Conservation (phyloP, 1,140 invertebrate genomes). For the Liolophura sinensis region DNA sequence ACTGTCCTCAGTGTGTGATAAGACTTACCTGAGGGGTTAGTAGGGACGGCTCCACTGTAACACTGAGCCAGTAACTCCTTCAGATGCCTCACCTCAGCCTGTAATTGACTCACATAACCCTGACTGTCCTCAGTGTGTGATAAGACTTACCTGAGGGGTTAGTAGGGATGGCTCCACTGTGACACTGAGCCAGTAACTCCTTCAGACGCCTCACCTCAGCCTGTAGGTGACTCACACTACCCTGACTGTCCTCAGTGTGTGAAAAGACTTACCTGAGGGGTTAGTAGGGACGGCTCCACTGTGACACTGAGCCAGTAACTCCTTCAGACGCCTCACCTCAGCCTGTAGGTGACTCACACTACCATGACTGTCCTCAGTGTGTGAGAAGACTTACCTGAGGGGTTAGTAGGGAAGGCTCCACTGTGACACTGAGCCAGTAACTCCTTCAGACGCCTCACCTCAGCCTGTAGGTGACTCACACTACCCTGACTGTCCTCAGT, state of each 20-base stretch:
- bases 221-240: neutral
- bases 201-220: conserved; percentile 25
- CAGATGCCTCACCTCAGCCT: conserved; percentile 44
- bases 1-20: no score
- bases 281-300: no score
- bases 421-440: no score
- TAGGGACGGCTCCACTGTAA: no score
- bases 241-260: no score
- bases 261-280: neutral
- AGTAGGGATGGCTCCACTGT: no score
- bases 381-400: no score
- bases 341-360: conserved; percentile 42
- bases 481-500: no score
- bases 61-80: conserved; percentile 31
- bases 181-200: conserved; percentile 15
- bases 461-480: neutral
- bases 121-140: conserved; percentile 51
- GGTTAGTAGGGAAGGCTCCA: no score
- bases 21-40: no score
- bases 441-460: neutral
- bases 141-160: no score
- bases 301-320: neutral
- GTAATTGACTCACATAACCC: conserved; percentile 43
- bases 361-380: conserved; percentile 45
- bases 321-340: conserved; percentile 41